Conservation (phyloP, 2,113 vertebrate species). For the Leptobrachium ailaonicum region DNA sequence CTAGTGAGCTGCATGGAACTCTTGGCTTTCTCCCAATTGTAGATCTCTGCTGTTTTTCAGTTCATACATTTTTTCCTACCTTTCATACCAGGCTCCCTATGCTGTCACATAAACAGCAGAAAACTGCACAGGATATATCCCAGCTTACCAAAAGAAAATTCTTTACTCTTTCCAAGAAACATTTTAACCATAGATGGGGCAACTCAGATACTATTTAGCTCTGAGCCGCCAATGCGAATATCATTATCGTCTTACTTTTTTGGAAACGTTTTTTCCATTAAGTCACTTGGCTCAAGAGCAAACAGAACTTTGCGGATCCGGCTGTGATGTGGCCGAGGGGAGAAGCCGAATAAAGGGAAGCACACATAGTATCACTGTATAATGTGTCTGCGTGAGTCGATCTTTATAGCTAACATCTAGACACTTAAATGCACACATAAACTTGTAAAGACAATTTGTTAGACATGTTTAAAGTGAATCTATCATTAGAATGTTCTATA, state of each 20-base stretch:
- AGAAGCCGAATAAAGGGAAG: background rate
- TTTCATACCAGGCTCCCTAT: background rate
- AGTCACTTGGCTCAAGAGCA: constrained; percentile 39
- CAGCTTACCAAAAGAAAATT: background rate
- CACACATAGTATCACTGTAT: constrained; percentile 4
- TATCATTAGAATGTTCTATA: background rate
- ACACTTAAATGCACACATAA: background rate
- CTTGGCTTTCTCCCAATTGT: background rate
- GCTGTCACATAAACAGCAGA: background rate
- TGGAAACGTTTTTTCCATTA: constrained; percentile 43
- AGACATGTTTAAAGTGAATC: background rate
- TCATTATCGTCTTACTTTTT: background rate
- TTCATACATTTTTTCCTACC: background rate
- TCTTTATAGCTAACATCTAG: constrained; percentile 24
- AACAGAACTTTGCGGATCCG: constrained; percentile 17
- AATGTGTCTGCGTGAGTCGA: background rate
- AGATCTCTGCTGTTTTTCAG: background rate
- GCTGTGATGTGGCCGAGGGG: constrained; percentile 3
- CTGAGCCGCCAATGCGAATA: background rate
- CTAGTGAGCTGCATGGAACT: background rate
- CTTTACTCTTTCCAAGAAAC: background rate
- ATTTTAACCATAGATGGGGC: background rate
- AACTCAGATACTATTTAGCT: background rate
- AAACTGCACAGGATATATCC: background rate
- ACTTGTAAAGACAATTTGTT: constrained; percentile 4